A percentile compares a stretch with the other conserved stretches of the same genome.
Evolutionary conservation across 2,888 invertebrate species (phyloP).

Genomic region (Eutolmus rufibarbis): DNA sequence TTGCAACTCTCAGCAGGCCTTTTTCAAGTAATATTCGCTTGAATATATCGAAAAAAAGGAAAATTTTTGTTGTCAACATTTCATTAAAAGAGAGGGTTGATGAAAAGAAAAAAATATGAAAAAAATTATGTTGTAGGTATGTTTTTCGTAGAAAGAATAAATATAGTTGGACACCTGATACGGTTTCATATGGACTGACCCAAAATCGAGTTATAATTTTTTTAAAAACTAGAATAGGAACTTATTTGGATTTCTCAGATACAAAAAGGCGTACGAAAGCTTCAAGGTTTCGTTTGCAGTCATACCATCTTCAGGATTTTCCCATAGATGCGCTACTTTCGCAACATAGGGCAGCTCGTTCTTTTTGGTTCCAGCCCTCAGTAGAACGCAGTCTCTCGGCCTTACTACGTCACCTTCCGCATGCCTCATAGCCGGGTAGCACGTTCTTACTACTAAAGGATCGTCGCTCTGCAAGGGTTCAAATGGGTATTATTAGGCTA

Average conservation of each 20-base stretch:
- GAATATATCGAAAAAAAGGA: too few species aligned
- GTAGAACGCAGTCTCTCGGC: conserved; percentile 89
- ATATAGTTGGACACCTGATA: too few species aligned
- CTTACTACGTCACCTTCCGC: conserved; percentile 84
- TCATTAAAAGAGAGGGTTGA: too few species aligned
- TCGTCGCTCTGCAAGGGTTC: conserved; percentile 72
- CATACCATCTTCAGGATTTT: conserved; percentile 89
- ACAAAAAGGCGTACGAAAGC: not conserved
- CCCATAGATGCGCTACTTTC: conserved; percentile 93
- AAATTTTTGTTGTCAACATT: too few species aligned
- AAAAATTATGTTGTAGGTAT: too few species aligned
- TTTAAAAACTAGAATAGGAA: not conserved
- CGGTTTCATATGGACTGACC: too few species aligned
- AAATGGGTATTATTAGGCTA: not conserved
- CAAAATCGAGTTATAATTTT: not conserved
- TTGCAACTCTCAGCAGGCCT: too few species aligned
- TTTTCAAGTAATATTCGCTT: too few species aligned
- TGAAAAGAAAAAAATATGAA: too few species aligned
- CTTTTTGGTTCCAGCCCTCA: conserved; percentile 82
- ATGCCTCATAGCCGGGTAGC: conserved; percentile 91
- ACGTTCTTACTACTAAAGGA: conserved; percentile 76
- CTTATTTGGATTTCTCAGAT: not conserved
- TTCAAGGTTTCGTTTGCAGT: not conserved
- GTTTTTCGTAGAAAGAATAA: too few species aligned
- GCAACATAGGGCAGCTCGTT: conserved; percentile 94